Conservation (phyloP, 2,113 vertebrate genomes). For the Oncorhynchus keta region DNA sequence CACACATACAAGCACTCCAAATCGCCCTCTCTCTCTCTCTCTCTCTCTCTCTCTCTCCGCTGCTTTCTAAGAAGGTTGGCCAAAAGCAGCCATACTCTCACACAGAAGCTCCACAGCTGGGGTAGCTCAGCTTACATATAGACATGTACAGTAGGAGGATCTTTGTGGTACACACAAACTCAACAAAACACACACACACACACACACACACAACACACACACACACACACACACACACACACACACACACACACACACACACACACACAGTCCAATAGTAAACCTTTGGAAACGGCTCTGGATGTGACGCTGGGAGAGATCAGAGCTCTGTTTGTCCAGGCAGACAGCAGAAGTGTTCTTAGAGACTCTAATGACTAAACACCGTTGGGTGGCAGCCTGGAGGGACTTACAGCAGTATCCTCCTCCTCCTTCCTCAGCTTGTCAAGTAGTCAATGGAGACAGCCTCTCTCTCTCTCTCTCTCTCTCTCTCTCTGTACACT, state of each 20-base stretch:
- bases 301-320: no score
- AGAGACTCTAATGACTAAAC: not conserved
- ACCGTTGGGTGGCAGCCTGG: not conserved
- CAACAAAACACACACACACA: not conserved
- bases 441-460: not conserved
- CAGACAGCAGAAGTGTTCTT: not conserved
- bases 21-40: not conserved
- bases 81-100: not conserved
- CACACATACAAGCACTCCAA: not conserved
- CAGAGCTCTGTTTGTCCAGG: no score
- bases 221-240: not conserved
- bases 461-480: conserved; percentile 15
- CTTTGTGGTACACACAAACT: not conserved
- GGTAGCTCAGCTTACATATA: not conserved
- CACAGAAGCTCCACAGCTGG: conserved; percentile 2
- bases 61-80: not conserved
- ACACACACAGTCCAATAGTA: not conserved
- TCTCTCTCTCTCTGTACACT: conserved; percentile 3
- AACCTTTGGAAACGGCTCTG: not conserved
- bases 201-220: not conserved
- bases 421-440: not conserved
- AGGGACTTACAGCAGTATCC: not conserved
- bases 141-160: not conserved
- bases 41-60: not conserved
- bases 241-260: no score